Evolutionary conservation across 2,888 invertebrate species (phyloP).

Genomic region (Trichogramma evanescens): DNA sequence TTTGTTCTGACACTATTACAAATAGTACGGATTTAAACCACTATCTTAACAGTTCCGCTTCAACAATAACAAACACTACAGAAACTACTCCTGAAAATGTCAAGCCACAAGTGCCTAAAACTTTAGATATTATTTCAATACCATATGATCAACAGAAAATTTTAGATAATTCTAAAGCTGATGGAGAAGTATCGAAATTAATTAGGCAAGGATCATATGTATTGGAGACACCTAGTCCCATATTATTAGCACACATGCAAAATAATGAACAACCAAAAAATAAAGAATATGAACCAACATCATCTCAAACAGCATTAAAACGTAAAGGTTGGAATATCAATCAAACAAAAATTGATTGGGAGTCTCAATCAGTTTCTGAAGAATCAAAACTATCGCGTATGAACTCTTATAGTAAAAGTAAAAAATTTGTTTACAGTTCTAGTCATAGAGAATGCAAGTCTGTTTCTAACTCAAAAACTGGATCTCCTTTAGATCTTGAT

Average conservation of each 20-base stretch:
- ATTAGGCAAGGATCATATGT: slow-evolving; percentile 74
- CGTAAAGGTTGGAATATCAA: slow-evolving; percentile 37
- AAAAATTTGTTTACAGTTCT: slow-evolving; percentile 14
- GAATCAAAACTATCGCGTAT: slow-evolving; percentile 22
- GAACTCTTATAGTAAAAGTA: slow-evolving; percentile 22
- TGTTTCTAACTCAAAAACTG: slow-evolving; percentile 22
- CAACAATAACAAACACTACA: slow-evolving; percentile 26
- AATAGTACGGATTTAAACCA: slow-evolving; percentile 30
- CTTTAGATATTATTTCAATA: slow-evolving; percentile 40
- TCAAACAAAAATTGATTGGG: slow-evolving; percentile 37
- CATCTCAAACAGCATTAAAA: slow-evolving; percentile 22
- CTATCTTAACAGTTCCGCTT: slow-evolving; percentile 28
- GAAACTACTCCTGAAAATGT: slow-evolving; percentile 30
- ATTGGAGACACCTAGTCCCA: slow-evolving; percentile 69
- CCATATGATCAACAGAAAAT: slow-evolving; percentile 26
- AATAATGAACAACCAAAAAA: slow-evolving; percentile 31
- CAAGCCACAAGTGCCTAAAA: slow-evolving; percentile 43
- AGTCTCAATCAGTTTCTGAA: slow-evolving; percentile 25
- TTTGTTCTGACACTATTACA: slow-evolving; percentile 27
- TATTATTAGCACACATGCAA: slow-evolving; percentile 60
- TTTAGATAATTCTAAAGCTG: slow-evolving; percentile 30
- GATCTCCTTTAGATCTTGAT: slow-evolving; percentile 17
- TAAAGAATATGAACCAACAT: slow-evolving; percentile 29
- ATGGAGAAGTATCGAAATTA: slow-evolving; percentile 45
- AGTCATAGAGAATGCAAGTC: slow-evolving; percentile 23